Evolutionary conservation across 2,797 vertebrate species (phyloP), one percentile per base, ranked within the genome.

Genomic region (Sciaenops ocellatus): DNA sequence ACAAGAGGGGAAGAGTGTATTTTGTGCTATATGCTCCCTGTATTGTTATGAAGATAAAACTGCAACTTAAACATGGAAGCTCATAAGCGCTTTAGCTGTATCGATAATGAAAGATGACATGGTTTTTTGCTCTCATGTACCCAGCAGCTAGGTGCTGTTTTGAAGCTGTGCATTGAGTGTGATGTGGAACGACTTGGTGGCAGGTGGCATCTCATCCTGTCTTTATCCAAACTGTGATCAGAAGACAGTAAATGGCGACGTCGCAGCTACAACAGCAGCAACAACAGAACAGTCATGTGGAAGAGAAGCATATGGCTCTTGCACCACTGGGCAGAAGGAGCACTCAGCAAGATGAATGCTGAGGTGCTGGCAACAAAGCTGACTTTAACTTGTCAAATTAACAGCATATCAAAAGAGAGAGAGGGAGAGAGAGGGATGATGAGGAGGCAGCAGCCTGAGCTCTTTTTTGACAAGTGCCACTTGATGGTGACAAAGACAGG

Each of bases 361-460:
- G 89, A 90, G 91, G 89, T 90, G 85, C 81, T 82, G 83, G 90
- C 89, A 92, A 93, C 92, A 91, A 91, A 88, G 93, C 90, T 90
- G 92, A 94, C 90, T 94, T 92, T 94, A 94, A 93, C 93, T 93
- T 93, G 92, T 95, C 95, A 95, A 94, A 95, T 95, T 95, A 94
- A 92, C 82, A 85, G 86, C 88, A 85, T 81, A 91, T 87, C 88
- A 88, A 90, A 84, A 85, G 76, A 70, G 77, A 59, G 80, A 65
- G 79, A 34, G 65, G 24, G 17, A 6, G 38, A 63, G 78, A 52
- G 48, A 56, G 79, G 26, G 70, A 82, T 59, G 74, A 83, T 63
- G 51, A 73, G 59, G 71, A 72, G n/a, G 78, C 69, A 76, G 69
- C 69, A 78, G 85, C 85, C 74, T 70, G 72, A 84, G 83, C 61